Conservation (phyloP, 2,797 vertebrate species). For the Enteromius fasciolatus region DNA sequence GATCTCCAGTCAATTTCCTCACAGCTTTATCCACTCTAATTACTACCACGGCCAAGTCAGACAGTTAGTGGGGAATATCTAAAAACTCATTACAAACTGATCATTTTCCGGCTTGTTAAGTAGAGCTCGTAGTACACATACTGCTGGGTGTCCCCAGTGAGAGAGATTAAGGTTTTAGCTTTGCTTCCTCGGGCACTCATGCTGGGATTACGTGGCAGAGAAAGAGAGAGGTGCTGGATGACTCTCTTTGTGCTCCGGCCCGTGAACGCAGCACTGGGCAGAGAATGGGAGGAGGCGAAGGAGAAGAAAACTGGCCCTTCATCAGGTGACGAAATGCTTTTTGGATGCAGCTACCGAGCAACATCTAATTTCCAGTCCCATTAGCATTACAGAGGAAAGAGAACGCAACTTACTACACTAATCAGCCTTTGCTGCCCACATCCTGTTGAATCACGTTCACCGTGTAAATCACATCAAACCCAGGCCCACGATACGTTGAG, state of each 20-base stretch:
- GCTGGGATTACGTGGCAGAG: slow-evolving; percentile 43
- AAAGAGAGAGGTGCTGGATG: slow-evolving; percentile 60
- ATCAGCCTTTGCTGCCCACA: slow-evolving; percentile 32
- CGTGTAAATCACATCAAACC: slow-evolving; percentile 21
- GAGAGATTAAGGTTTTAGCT: slow-evolving; percentile 44
- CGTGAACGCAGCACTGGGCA: slow-evolving; percentile 63
- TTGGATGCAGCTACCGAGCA: background rate
- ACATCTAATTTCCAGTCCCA: slow-evolving; percentile 11
- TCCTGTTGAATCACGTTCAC: slow-evolving; percentile 29
- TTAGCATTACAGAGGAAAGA: slow-evolving; percentile 11
- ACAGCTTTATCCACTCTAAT: background rate
- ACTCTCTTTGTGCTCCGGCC: slow-evolving; percentile 59
- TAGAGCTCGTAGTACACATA: slow-evolving; percentile 34
- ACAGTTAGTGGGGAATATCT: slow-evolving; percentile 21
- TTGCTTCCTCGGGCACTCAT: slow-evolving; percentile 38
- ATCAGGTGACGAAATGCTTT: background rate
- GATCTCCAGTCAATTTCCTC: background rate
- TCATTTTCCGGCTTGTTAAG: slow-evolving; percentile 43
- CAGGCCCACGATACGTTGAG: background rate
- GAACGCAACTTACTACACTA: background rate
- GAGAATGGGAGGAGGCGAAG: slow-evolving; percentile 8
- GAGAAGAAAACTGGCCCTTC: slow-evolving; percentile 9
- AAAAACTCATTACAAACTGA: slow-evolving; percentile 42
- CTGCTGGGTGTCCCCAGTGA: slow-evolving; percentile 31
- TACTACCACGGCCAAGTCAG: slow-evolving; percentile 7